A percentile compares a stretch with the other conserved stretches of the same genome.
Conservation (phyloP, 2,888 invertebrate species). For the Tridacna crocea region DNA sequence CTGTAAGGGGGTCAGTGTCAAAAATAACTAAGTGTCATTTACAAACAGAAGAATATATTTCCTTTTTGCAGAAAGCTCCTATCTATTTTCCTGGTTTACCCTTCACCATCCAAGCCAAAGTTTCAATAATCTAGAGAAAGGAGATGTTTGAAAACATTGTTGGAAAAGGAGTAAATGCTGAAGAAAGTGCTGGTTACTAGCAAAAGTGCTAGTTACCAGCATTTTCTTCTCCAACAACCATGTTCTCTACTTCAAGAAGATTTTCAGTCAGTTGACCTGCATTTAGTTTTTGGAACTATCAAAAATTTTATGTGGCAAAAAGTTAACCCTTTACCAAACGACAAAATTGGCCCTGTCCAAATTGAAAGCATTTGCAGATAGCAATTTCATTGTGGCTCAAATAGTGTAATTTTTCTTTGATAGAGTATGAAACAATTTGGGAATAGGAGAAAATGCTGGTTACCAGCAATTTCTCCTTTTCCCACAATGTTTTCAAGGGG, state of each 20-base stretch:
- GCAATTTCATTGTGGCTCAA: not conserved
- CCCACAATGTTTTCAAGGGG: not conserved
- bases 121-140: too few species aligned
- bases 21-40: too few species aligned
- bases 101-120: too few species aligned
- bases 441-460: not conserved
- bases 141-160: too few species aligned
- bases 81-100: too few species aligned
- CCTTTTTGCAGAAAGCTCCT: too few species aligned
- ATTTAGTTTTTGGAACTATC: too few species aligned
- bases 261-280: too few species aligned
- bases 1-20: too few species aligned
- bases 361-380: not conserved
- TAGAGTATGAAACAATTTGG: not conserved
- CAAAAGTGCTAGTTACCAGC: not conserved
- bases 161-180: not conserved
- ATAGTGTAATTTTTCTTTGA: not conserved
- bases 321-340: not conserved
- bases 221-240: not conserved
- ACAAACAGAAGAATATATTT: too few species aligned
- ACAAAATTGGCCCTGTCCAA: not conserved
- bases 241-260: too few species aligned
- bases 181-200: not conserved
- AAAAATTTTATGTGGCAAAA: not conserved
- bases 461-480: not conserved